Conservation (phyloP, 1,140 invertebrate species). For the Polypedilum pembai region DNA sequence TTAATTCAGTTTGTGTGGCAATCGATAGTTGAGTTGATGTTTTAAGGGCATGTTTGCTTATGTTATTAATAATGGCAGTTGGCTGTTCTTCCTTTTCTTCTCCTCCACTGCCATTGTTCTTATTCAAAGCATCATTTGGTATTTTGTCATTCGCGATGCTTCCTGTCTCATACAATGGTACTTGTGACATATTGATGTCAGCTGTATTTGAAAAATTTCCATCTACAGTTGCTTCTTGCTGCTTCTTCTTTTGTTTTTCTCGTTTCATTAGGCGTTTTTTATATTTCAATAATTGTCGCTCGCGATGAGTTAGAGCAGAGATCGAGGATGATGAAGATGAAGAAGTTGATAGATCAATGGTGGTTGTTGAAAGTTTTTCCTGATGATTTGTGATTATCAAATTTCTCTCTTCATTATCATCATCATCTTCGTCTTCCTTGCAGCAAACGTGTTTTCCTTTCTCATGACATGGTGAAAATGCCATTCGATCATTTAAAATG, state of each 20-base stretch:
- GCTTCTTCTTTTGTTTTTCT: slow-evolving; percentile 34
- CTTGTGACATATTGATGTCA: background rate
- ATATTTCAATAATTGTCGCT: slow-evolving; percentile 41
- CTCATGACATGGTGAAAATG: slow-evolving; percentile 54
- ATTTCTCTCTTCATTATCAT: slow-evolving; percentile 35
- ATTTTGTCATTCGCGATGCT: background rate
- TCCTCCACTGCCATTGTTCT: background rate
- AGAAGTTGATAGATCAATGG: background rate
- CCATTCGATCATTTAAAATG: slow-evolving; percentile 60
- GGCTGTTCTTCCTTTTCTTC: background rate
- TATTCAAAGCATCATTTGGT: no score
- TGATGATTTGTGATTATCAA: background rate
- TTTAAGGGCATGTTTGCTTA: slow-evolving; percentile 20
- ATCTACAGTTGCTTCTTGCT: background rate
- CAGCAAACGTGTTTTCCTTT: slow-evolving; percentile 63
- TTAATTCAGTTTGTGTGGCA: slow-evolving; percentile 27
- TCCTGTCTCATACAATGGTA: background rate
- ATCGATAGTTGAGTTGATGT: slow-evolving; percentile 3
- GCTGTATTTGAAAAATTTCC: background rate
- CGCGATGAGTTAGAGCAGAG: slow-evolving; percentile 36
- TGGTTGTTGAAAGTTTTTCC: background rate
- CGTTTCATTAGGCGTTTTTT: slow-evolving; percentile 41
- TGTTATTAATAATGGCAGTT: background rate
- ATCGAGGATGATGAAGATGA: background rate
- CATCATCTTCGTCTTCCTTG: slow-evolving; percentile 48